Conservation (phyloP, 1,140 invertebrate genomes). For the Halictus rubicundus region DNA sequence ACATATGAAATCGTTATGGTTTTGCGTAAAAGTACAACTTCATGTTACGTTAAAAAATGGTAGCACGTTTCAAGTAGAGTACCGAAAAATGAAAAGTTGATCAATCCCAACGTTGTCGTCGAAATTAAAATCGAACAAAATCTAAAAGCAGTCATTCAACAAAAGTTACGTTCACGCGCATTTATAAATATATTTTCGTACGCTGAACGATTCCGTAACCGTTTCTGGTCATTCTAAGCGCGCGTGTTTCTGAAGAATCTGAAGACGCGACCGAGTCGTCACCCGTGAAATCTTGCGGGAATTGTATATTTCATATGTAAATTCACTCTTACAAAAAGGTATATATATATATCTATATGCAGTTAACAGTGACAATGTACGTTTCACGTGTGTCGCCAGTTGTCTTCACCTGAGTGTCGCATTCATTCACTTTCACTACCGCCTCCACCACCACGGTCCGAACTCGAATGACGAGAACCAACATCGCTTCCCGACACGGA, state of each 20-base stretch:
- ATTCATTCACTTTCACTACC: constrained; percentile 66
- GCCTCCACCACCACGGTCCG: constrained; percentile 51
- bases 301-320: constrained; percentile 23
- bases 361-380: not conserved
- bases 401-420: not conserved
- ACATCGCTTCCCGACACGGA: constrained; percentile 76
- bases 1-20: constrained; percentile 26
- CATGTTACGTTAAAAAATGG: not conserved
- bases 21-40: constrained; percentile 6
- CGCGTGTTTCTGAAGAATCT: too few species aligned
- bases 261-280: not conserved
- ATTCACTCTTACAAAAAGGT: constrained; percentile 15
- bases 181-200: not conserved
- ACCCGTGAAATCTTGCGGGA: not conserved
- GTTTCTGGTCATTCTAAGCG: not conserved
- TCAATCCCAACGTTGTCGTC: not conserved
- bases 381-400: not conserved
- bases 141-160: not conserved
- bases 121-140: not conserved
- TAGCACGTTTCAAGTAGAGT: not conserved
- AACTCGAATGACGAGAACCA: constrained; percentile 68
- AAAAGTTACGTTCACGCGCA: not conserved
- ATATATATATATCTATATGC: not conserved
- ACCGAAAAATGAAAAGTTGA: not conserved
- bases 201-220: not conserved